Base-by-base conservation (phyloP, 2,113 vertebrate species). In the Raphicerus campestris region DNA sequence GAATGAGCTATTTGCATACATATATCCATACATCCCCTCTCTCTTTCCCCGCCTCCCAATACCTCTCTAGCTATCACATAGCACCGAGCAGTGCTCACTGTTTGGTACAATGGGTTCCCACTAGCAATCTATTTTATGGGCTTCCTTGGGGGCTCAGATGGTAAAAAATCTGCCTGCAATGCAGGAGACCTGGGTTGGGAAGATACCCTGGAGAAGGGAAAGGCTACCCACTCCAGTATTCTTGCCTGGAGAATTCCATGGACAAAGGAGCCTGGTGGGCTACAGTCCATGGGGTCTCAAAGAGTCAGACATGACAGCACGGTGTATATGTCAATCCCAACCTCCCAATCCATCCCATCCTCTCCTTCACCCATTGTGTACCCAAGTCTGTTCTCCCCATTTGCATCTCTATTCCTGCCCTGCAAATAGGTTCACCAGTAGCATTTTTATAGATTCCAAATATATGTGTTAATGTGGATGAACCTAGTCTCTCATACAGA, bases 1-100 rank as follows among this genome's bases (percentile, higher is more conserved):
- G 20, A 73, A 24, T 42, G 35, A 73, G 10, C 35, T 73, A 39
- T 73, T 39, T 73, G 5, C 20, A 39, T 39, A 39, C 20, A 24
- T 70, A 70, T 39, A 70, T 70, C 32, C 8, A 66, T 66, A n/a
- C 9, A n/a, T 61, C 35, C 66, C 35, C 70, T 42, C 22, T 39
- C 10, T 39, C n/a, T 10, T 7, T 4, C 5, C 9, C 9, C 19
- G 1, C 0, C 9, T 22, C 35, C 35, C 66, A 39, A 11, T 5
- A 3, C 2, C 35, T 24, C 35, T 73, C 10, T 39, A 39, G 66
- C 6, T 39, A 39, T 39, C 66, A 73, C 20, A 39, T 22, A 73
- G 66, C 0, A 3, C 20, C 2, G 0, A 22, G 17, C 35, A 22
- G 66, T 39, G 66, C n/a, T 39, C 66, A 10, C n/a, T 73, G 35